These are phyloP conservation scores for Dallia pectoralis DNA, from an alignment of 2,797 vertebrate genomes.

Conservation along the genomic window DNA sequence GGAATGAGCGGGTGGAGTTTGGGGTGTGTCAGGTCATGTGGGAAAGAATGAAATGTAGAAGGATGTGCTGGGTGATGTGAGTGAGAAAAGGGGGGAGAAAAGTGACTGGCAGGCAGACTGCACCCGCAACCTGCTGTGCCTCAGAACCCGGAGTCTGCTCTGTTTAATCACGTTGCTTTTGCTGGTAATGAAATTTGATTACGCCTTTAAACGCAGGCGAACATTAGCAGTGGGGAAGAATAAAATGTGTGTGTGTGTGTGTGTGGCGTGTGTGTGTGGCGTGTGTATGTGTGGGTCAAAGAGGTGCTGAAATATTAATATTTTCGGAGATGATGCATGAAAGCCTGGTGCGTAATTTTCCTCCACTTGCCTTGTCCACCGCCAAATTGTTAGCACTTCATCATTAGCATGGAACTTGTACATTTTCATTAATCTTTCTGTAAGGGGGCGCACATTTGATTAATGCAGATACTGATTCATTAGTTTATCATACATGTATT, in stretches of 20 bases:
- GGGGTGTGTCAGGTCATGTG: constrained; percentile 54
- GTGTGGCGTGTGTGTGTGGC: too few species aligned
- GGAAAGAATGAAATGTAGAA: neutral
- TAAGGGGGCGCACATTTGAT: constrained; percentile 84
- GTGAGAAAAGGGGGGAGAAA: constrained; percentile 52
- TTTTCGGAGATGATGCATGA: constrained; percentile 99
- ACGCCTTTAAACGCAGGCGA: constrained; percentile 90
- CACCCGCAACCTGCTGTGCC: constrained; percentile 54
- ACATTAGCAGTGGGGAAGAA: constrained; percentile 42
- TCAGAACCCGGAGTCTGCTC: constrained; percentile 88
- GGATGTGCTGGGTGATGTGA: constrained; percentile 41
- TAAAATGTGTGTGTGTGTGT: constrained; percentile 18
- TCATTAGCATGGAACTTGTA: constrained; percentile 97
- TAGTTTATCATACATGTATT: constrained; percentile 97
- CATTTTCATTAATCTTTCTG: constrained; percentile 97
- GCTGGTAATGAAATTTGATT: constrained; percentile 99
- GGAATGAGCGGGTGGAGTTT: constrained; percentile 17
- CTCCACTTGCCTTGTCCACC: constrained; percentile 92
- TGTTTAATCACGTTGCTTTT: constrained; percentile 98
- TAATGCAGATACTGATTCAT: constrained; percentile 98
- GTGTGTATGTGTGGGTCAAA: constrained; percentile 15
- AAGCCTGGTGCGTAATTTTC: constrained; percentile 95
- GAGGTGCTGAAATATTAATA: constrained; percentile 92
- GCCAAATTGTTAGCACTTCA: constrained; percentile 99
- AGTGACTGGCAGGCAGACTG: constrained; percentile 65